Evolutionary conservation across 2,113 vertebrate species (phyloP).

Genomic region (Indicator indicator): DNA sequence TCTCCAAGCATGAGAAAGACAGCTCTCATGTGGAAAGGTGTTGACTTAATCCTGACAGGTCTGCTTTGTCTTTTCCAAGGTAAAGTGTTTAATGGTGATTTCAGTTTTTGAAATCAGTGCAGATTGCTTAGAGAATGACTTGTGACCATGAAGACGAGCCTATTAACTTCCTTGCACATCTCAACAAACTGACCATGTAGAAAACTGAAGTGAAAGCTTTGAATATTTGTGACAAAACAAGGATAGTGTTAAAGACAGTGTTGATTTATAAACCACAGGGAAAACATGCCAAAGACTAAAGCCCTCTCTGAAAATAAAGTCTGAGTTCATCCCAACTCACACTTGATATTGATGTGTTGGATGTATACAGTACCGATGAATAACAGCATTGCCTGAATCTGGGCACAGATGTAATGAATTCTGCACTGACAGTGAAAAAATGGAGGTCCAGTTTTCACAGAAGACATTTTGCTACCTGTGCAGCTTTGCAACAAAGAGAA

Average conservation of each 20-base stretch:
- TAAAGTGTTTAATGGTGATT: background rate
- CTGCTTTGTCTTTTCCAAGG: background rate
- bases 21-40: conserved; percentile 14
- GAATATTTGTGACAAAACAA: conserved; percentile 44
- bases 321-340: background rate
- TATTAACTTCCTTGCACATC: background rate
- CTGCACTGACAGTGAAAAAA: background rate
- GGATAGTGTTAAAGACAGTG: background rate
- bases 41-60: background rate
- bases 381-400: background rate
- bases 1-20: background rate
- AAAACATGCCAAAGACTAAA: background rate
- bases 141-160: background rate
- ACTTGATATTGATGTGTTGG: background rate
- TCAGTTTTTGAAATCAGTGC: background rate
- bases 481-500: conserved; percentile 34
- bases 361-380: background rate
- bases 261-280: background rate
- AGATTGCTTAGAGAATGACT: conserved; percentile 1
- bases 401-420: background rate
- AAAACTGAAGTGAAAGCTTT: background rate
- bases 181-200: background rate
- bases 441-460: conserved; percentile 17
- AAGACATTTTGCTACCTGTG: conserved; percentile 43
- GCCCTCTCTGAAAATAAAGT: background rate